A percentile compares a stretch with the other conserved stretches of the same genome.
phyloP scores from a whole-genome alignment of 2,888 invertebrate genomes.

The Hirudinaria manillensis region DNA sequence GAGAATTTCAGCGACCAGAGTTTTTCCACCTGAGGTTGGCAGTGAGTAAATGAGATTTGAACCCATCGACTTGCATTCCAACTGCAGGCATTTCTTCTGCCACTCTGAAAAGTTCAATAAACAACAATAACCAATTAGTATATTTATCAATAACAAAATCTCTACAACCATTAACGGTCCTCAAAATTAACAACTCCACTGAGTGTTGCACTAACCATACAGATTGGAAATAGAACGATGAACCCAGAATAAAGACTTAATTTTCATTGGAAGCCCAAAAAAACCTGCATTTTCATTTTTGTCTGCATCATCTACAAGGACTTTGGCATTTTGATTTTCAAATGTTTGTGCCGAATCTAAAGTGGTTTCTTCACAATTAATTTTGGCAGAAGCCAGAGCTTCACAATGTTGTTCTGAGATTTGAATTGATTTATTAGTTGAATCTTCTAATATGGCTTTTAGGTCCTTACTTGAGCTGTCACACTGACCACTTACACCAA shows the following conservation, averaged over 20 bases:
- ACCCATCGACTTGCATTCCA: constrained; percentile 67
- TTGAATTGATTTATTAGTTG: too few species aligned
- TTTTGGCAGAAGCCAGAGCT: too few species aligned
- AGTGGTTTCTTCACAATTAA: too few species aligned
- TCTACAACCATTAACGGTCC: neutral
- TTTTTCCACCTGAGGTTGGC: constrained; percentile 95
- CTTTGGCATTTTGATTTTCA: neutral
- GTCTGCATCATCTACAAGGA: neutral
- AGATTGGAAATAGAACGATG: constrained; percentile 73
- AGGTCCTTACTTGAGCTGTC: too few species aligned
- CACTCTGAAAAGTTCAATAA: constrained; percentile 63
- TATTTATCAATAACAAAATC: neutral
- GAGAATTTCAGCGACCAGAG: constrained; percentile 88
- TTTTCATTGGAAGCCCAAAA: constrained; percentile 71
- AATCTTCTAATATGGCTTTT: too few species aligned
- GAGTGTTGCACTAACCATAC: constrained; percentile 64
- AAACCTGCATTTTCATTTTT: constrained; percentile 56
- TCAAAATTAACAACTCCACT: too few species aligned
- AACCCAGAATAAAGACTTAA: constrained; percentile 67
- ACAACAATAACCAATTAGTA: neutral
- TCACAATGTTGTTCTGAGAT: too few species aligned
- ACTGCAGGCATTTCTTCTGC: constrained; percentile 83
- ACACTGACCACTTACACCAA: too few species aligned
- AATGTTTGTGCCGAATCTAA: too few species aligned
- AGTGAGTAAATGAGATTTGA: constrained; percentile 82